Evolutionary conservation across 2,797 vertebrate species (phyloP).

Genomic region (Anguilla pacifica): DNA sequence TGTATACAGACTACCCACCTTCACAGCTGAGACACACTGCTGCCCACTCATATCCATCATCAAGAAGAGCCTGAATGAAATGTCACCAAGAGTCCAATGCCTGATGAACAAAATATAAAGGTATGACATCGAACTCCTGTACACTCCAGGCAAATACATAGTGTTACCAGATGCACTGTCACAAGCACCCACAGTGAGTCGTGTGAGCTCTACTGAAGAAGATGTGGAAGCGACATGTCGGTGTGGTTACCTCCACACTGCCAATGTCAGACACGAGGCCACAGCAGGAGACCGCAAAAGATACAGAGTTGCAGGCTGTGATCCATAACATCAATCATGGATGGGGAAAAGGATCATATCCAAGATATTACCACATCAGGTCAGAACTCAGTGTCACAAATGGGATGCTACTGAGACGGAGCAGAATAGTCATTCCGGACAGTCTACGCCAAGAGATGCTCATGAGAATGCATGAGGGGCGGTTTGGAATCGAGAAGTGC

Average conservation of each 20-base stretch:
- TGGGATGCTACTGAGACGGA: not conserved
- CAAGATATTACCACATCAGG: not conserved
- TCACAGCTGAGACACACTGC: not conserved
- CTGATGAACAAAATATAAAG: slow-evolving; percentile 1
- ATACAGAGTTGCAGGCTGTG: not conserved
- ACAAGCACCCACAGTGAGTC: not conserved
- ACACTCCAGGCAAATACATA: slow-evolving; percentile 20
- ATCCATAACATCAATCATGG: slow-evolving; percentile 14
- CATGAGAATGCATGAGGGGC: too few species aligned
- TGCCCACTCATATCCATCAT: not conserved
- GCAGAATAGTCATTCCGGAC: not conserved
- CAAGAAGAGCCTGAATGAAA: not conserved
- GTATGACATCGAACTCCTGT: slow-evolving; percentile 7
- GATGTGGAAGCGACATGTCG: too few species aligned
- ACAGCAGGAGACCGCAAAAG: too few species aligned
- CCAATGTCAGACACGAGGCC: too few species aligned
- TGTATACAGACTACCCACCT: slow-evolving; percentile 4
- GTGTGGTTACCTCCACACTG: too few species aligned
- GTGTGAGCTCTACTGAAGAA: too few species aligned
- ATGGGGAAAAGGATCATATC: not conserved
- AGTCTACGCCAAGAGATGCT: too few species aligned
- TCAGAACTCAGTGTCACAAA: not conserved
- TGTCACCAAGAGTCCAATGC: slow-evolving; percentile 7
- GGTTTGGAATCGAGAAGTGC: too few species aligned
- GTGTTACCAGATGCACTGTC: slow-evolving; percentile 11